phyloP scores from a whole-genome alignment of 2,113 vertebrate genomes.

The Asarcornis scutulata region DNA sequence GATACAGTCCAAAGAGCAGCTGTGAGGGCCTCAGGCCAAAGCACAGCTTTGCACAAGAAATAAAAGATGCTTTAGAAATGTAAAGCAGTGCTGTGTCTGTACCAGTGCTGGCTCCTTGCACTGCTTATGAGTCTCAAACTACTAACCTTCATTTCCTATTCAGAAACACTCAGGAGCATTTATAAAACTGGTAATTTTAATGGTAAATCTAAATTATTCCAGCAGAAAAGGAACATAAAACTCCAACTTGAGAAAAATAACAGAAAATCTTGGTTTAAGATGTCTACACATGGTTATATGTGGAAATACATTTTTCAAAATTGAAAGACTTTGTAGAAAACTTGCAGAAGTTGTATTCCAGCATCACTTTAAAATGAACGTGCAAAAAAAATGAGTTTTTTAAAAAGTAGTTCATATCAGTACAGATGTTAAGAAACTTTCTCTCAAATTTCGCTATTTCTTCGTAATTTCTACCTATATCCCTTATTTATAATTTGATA shows the following conservation, averaged over 20 bases:
- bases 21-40: slow-evolving; percentile 48
- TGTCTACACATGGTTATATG: not conserved
- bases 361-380: not conserved
- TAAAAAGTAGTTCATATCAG: not conserved
- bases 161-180: not conserved
- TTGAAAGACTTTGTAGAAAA: not conserved
- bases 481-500: not conserved
- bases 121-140: not conserved
- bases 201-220: not conserved
- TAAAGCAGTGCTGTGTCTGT: slow-evolving; percentile 47
- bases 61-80: slow-evolving; percentile 68
- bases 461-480: not conserved
- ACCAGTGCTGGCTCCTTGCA: slow-evolving; percentile 11
- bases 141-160: not conserved
- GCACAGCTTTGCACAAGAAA: slow-evolving; percentile 43
- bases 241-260: not conserved
- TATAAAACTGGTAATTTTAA: not conserved
- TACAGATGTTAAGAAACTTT: not conserved
- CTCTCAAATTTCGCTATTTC: not conserved
- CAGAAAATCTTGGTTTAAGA: not conserved
- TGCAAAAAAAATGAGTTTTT: not conserved
- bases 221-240: not conserved
- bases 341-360: not conserved
- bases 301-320: not conserved
- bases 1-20: slow-evolving; percentile 41